Conservation (phyloP, 2,113 vertebrate genomes). For the Ptychochromis oligacanthus region DNA sequence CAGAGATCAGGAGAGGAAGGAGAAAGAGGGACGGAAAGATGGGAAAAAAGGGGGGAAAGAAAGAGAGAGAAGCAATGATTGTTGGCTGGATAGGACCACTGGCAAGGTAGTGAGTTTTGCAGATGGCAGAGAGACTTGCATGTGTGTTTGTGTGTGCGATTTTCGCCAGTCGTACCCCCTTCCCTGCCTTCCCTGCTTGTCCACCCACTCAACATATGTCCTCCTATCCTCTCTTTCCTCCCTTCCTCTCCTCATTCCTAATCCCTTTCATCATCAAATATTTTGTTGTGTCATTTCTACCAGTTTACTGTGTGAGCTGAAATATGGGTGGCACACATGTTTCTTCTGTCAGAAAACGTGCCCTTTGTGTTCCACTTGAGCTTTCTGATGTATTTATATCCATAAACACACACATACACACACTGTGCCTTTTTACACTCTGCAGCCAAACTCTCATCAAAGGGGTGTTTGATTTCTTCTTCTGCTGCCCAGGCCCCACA, state of each 20-base stretch:
- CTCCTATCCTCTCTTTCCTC: slow-evolving; percentile 33
- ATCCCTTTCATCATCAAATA: slow-evolving; percentile 34
- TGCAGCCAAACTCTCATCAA: slow-evolving; percentile 70
- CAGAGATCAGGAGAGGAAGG: background rate
- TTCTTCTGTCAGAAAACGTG: slow-evolving; percentile 20
- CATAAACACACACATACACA: slow-evolving; percentile 45
- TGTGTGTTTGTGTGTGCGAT: slow-evolving; percentile 44
- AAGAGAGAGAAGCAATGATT: background rate
- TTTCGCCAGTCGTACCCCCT: slow-evolving; percentile 62
- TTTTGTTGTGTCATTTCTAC: slow-evolving; percentile 41
- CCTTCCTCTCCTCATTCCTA: slow-evolving; percentile 38
- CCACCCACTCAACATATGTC: slow-evolving; percentile 80
- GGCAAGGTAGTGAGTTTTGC: slow-evolving; percentile 63
- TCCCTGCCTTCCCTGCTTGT: slow-evolving; percentile 61
- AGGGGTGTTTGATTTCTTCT: slow-evolving; percentile 67
- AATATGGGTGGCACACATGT: slow-evolving; percentile 27
- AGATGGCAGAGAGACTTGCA: slow-evolving; percentile 68
- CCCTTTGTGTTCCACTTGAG: slow-evolving; percentile 54
- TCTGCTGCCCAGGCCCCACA: slow-evolving; percentile 57
- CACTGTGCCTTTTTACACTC: slow-evolving; percentile 55
- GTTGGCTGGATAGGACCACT: slow-evolving; percentile 52
- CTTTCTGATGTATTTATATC: slow-evolving; percentile 73
- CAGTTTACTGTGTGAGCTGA: slow-evolving; percentile 1
- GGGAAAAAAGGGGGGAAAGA: background rate
- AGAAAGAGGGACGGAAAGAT: background rate